These are phyloP conservation scores for Isurus oxyrinchus DNA, from an alignment of 2,113 vertebrate genomes.

Conservation along the genomic window DNA sequence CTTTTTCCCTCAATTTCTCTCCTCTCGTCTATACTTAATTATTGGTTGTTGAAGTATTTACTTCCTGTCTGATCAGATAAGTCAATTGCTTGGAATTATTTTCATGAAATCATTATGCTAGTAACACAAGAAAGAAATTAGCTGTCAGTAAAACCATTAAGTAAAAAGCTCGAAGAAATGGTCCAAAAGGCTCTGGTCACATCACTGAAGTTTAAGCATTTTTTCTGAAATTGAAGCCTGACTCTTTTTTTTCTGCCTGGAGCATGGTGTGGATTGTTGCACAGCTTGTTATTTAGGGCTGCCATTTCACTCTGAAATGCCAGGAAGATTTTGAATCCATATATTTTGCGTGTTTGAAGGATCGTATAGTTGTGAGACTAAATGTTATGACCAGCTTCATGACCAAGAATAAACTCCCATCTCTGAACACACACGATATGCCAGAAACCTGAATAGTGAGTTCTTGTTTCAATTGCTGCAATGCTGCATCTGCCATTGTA, in stretches of 20 bases:
- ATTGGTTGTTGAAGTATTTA: not conserved
- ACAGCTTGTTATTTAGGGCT: not conserved
- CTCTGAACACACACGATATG: not conserved
- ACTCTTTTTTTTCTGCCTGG: not conserved
- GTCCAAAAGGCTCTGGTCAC: not conserved
- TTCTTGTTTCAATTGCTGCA: not conserved
- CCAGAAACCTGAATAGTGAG: not conserved
- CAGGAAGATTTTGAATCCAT: not conserved
- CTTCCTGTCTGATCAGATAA: not conserved
- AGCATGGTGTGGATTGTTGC: not conserved
- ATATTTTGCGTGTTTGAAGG: not conserved
- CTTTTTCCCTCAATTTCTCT: not conserved
- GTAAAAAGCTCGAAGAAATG: not conserved
- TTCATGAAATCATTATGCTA: not conserved
- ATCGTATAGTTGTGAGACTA: no score
- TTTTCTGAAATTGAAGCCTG: not conserved
- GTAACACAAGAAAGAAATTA: not conserved
- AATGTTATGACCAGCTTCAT: not conserved
- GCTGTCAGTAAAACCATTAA: not conserved
- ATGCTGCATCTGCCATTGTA: not conserved
- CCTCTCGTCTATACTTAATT: not conserved
- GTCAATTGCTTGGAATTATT: not conserved
- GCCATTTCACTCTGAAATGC: not conserved
- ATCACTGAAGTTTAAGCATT: not conserved
- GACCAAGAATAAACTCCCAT: not conserved